A percentile compares a stretch with the other conserved stretches of the same genome.
Conservation (phyloP, 2,797 vertebrate species). For the Tinamus major region DNA sequence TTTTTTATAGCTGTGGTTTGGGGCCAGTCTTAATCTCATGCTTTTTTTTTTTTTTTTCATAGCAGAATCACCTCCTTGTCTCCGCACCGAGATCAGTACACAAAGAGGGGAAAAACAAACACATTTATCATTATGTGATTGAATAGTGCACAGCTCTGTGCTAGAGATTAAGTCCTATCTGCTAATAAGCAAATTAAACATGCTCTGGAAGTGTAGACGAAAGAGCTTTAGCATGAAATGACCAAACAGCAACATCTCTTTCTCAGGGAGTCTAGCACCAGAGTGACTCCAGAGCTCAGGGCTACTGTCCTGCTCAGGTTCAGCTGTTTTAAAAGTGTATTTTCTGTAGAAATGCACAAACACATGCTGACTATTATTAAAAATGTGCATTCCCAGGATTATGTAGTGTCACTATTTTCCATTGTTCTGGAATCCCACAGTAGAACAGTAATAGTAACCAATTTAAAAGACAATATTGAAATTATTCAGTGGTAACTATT, state of each 20-base stretch:
- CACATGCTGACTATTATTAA: background rate
- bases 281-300: background rate
- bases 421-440: background rate
- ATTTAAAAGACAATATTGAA: background rate
- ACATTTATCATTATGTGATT: background rate
- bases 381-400: fast-evolving
- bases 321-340: background rate
- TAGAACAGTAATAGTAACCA: background rate
- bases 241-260: background rate
- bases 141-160: background rate
- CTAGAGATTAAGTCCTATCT: background rate
- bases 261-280: background rate
- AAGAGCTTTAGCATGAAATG: background rate
- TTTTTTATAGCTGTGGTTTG: background rate
- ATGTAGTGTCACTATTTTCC: background rate
- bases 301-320: background rate
- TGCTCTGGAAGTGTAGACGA: background rate
- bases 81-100: background rate
- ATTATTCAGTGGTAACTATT: background rate
- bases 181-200: background rate
- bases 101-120: background rate
- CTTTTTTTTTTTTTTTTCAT: background rate
- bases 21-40: background rate
- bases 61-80: background rate
- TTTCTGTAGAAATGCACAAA: background rate